A percentile compares a stretch with the other conserved stretches of the same genome.
phyloP scores from a whole-genome alignment of 2,113 vertebrate species.

The Xiphophorus maculatus region DNA sequence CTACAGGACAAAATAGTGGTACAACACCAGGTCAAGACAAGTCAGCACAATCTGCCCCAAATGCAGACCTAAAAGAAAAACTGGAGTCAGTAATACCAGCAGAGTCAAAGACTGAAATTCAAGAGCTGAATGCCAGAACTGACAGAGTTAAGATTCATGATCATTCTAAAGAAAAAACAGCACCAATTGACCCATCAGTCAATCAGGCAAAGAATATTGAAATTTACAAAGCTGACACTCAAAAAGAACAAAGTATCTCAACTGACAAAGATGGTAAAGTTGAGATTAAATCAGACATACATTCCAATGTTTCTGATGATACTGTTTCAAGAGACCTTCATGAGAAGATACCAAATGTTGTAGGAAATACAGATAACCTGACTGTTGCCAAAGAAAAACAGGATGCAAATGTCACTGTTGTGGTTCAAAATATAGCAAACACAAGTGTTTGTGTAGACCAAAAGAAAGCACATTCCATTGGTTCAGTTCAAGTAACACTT shows the following conservation, averaged over 20 bases:
- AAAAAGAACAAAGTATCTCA: constrained; percentile 5
- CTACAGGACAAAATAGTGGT: not conserved
- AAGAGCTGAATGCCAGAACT: not conserved
- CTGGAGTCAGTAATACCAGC: not conserved
- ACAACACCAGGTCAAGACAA: not conserved
- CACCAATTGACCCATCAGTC: not conserved
- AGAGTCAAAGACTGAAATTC: not conserved
- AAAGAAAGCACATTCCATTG: not conserved
- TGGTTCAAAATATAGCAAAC: not conserved
- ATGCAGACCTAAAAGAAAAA: not conserved
- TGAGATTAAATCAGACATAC: constrained; percentile 1
- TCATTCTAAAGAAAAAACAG: not conserved
- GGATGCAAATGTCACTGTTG: not conserved
- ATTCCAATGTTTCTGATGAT: not conserved
- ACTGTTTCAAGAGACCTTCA: not conserved
- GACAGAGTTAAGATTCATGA: accelerated
- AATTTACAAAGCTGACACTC: not conserved
- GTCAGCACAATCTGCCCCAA: not conserved
- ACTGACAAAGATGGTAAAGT: not conserved
- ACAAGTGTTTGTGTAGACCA: constrained; percentile 10
- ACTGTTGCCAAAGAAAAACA: constrained; percentile 12
- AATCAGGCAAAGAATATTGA: not conserved
- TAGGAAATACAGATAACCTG: not conserved
- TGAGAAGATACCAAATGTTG: not conserved
- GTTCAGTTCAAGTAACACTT: constrained; percentile 2